Conservation (phyloP, 2,113 vertebrate species). For the Archocentrus centrarchus region DNA sequence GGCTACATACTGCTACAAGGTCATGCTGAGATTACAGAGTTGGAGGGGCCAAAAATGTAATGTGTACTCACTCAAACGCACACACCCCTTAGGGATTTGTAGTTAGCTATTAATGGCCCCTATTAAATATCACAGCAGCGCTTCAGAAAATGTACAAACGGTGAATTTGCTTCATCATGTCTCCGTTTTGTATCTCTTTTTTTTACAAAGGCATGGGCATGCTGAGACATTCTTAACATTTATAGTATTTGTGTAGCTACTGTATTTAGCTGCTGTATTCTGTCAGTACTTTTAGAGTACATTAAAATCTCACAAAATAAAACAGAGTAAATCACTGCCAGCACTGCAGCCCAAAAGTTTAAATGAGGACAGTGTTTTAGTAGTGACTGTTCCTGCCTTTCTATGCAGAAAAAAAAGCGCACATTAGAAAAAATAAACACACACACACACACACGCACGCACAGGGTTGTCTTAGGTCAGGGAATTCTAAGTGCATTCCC, state of each 20-base stretch:
- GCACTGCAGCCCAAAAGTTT: slow-evolving; percentile 10
- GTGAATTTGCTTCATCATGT: not conserved
- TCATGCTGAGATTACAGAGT: slow-evolving; percentile 39
- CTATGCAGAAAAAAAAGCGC: not conserved
- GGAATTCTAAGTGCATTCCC: slow-evolving; percentile 54
- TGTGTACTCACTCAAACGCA: slow-evolving; percentile 21
- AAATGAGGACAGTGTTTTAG: slow-evolving; percentile 25
- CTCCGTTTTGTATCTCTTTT: not conserved
- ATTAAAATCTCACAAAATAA: not conserved
- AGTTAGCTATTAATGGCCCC: not conserved
- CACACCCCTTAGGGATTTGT: slow-evolving; percentile 7
- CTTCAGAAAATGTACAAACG: not conserved
- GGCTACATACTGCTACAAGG: slow-evolving; percentile 60
- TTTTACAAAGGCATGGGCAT: not conserved
- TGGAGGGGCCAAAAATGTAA: slow-evolving; percentile 25
- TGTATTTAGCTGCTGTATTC: not conserved
- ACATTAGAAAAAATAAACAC: slow-evolving; percentile 18
- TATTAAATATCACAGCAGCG: not conserved
- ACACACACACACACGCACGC: slow-evolving; percentile 11
- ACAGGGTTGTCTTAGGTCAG: slow-evolving; percentile 38
- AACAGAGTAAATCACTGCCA: slow-evolving; percentile 7
- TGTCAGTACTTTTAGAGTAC: not conserved
- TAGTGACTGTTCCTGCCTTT: slow-evolving; percentile 14
- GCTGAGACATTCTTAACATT: not conserved
- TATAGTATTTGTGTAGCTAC: not conserved